Percentiles rank a stretch among this genome's conserved stretches.
Evolutionary conservation across 1,140 invertebrate species (phyloP).

Genomic region (Atopsyche davidsoni): DNA sequence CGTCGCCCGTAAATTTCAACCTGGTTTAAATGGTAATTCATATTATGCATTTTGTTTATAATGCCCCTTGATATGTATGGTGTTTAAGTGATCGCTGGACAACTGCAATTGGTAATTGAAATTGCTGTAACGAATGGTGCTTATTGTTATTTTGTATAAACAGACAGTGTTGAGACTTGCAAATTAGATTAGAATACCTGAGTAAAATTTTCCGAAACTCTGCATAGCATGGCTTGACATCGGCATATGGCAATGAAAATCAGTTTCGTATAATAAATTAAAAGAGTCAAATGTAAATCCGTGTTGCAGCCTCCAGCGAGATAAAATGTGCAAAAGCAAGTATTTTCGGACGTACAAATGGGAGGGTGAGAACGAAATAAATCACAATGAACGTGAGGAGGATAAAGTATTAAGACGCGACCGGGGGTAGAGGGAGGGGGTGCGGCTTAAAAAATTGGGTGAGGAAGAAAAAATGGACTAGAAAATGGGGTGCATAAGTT

Average conservation of each 20-base stretch:
- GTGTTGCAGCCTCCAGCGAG: background rate
- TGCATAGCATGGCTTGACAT: too few relatives aligned
- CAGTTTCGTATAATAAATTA: background rate
- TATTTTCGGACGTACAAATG: constrained; percentile 12
- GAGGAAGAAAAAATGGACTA: constrained; percentile 24
- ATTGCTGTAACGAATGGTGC: too few relatives aligned
- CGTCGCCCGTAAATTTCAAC: too few relatives aligned
- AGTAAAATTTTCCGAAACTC: too few relatives aligned
- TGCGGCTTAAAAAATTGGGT: constrained; percentile 26
- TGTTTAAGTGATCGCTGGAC: too few relatives aligned
- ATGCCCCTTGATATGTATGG: too few relatives aligned
- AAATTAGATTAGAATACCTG: too few relatives aligned
- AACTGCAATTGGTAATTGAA: too few relatives aligned
- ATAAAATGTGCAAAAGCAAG: background rate
- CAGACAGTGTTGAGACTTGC: too few relatives aligned
- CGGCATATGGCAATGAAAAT: background rate
- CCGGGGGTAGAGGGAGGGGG: background rate
- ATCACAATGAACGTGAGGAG: constrained; percentile 26
- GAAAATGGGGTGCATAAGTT: constrained; percentile 28
- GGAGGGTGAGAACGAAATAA: constrained; percentile 22
- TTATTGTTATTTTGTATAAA: too few relatives aligned
- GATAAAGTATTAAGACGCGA: constrained; percentile 27
- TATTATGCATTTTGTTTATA: too few relatives aligned
- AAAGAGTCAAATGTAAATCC: background rate
- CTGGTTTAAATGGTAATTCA: too few relatives aligned